A percentile compares a stretch with the other conserved stretches of the same genome.
These are phyloP conservation scores for Accipiter badius DNA, from an alignment of 2,797 vertebrate species.

Conservation along the genomic window DNA sequence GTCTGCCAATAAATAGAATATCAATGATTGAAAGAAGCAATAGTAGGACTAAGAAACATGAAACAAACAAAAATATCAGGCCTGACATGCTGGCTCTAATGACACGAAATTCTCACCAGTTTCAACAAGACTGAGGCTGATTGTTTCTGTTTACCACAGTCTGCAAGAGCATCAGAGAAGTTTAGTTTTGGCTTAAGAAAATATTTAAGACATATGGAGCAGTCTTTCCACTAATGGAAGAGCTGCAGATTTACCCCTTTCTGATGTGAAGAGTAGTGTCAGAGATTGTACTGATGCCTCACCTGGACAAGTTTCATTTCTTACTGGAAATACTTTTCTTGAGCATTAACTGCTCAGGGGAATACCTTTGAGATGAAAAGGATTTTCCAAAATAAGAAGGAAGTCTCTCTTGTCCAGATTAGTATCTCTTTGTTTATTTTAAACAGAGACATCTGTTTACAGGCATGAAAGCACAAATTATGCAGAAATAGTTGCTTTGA, in stretches of 20 bases:
- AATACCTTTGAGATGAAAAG: neutral
- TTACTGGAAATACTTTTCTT: conserved; percentile 17
- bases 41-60: neutral
- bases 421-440: conserved; percentile 1
- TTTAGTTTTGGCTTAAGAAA: neutral
- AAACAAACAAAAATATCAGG: neutral
- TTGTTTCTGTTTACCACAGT: neutral
- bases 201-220: neutral
- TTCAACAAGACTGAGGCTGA: neutral
- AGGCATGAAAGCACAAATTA: conserved; percentile 21
- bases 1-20: neutral
- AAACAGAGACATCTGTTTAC: conserved; percentile 8
- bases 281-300: neutral
- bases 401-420: neutral
- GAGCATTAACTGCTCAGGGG: neutral
- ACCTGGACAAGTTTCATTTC: neutral
- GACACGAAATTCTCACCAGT: neutral
- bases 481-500: neutral
- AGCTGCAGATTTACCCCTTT: neutral
- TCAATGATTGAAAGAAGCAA: neutral
- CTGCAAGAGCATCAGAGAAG: neutral
- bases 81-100: neutral
- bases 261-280: neutral
- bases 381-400: neutral
- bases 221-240: neutral